These are phyloP conservation scores for Drosophila cognata DNA, from an alignment of 2,888 invertebrate genomes.

Conservation along the genomic window DNA sequence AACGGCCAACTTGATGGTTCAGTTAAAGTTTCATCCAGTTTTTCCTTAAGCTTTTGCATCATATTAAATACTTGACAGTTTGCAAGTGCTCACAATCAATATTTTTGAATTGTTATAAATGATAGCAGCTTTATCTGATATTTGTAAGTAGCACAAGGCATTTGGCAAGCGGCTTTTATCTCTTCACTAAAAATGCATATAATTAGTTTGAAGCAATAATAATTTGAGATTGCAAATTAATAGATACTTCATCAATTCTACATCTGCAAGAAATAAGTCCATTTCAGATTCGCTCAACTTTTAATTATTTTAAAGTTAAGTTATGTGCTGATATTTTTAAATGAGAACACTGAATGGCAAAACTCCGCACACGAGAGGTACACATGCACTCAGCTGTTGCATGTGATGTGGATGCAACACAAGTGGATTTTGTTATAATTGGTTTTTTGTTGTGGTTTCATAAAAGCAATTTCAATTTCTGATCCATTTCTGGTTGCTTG, in stretches of 20 bases:
- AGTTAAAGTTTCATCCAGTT: slow-evolving; percentile 15
- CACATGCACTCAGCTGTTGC: neutral
- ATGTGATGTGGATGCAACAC: neutral
- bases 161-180: neutral
- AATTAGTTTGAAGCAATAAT: neutral
- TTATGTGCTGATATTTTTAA: neutral
- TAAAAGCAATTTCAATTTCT: neutral
- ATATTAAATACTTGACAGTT: slow-evolving; percentile 30
- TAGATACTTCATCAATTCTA: neutral
- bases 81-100: slow-evolving; percentile 27
- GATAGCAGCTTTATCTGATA: slow-evolving; percentile 2
- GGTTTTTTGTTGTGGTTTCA: neutral
- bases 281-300: neutral
- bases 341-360: neutral
- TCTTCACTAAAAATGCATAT: neutral
- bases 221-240: neutral
- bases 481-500: neutral
- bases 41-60: neutral
- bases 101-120: slow-evolving; percentile 12
- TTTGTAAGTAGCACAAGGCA: neutral
- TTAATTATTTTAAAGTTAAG: neutral
- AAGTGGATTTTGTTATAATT: slow-evolving; percentile 1
- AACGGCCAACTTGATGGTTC: slow-evolving; percentile 25
- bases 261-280: neutral
- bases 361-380: neutral